Percentiles rank a stretch among this genome's conserved stretches.
phyloP scores from a whole-genome alignment of 2,113 vertebrate genomes.

The Protobothrops mucrosquamatus region DNA sequence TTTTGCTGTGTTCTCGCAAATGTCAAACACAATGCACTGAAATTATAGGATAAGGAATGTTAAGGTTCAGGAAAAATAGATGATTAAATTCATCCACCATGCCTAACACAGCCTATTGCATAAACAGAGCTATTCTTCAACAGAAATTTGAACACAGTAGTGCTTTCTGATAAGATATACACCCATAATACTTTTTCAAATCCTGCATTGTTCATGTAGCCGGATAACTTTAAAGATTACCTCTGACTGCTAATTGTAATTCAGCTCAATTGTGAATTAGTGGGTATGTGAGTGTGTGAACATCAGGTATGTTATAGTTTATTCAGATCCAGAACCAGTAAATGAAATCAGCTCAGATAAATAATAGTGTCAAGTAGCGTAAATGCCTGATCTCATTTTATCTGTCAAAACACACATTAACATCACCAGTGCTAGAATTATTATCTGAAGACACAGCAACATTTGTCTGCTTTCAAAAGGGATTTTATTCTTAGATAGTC shows the following conservation, averaged over 20 bases:
- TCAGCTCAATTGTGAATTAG: constrained; percentile 11
- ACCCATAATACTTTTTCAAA: background rate
- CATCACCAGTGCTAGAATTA: constrained; percentile 15
- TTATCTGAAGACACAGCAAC: constrained; percentile 1
- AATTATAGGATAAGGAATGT: background rate
- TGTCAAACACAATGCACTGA: background rate
- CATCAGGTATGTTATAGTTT: constrained; percentile 12
- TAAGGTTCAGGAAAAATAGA: background rate
- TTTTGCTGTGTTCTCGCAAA: background rate
- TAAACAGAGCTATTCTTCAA: background rate
- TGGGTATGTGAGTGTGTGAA: background rate
- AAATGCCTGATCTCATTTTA: constrained; percentile 1
- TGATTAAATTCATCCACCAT: background rate
- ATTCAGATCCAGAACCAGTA: background rate
- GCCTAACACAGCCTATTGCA: background rate
- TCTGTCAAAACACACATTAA: constrained; percentile 25
- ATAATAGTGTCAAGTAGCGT: background rate
- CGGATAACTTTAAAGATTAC: background rate
- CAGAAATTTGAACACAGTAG: background rate
- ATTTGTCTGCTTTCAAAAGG: background rate
- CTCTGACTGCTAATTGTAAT: background rate
- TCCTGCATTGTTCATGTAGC: background rate
- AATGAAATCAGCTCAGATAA: constrained; percentile 20
- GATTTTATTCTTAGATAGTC: background rate
- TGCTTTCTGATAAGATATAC: background rate